Percentiles rank a stretch among this genome's conserved stretches.
Conservation (phyloP, 2,797 vertebrate species). For the Peromyscus melanophrys region DNA sequence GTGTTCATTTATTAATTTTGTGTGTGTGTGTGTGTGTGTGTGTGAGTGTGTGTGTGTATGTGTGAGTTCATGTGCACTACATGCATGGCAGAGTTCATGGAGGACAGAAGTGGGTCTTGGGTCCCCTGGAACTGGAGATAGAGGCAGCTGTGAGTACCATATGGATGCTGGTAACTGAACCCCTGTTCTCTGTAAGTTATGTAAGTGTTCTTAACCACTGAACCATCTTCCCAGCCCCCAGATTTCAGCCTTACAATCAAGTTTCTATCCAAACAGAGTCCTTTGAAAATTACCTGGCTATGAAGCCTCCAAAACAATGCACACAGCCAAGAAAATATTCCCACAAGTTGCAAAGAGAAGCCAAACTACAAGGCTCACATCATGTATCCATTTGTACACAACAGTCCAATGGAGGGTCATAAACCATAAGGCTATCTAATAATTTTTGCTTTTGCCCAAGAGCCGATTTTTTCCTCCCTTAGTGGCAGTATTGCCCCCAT, state of each 20-base stretch:
- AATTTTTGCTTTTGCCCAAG: background rate
- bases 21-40: background rate
- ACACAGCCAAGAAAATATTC: conserved; percentile 23
- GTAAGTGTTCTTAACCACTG: background rate
- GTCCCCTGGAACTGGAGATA: background rate
- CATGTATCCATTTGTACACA: background rate
- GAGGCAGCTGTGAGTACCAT: background rate
- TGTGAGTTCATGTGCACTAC: background rate
- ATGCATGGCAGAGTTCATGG: background rate
- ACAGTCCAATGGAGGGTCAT: background rate
- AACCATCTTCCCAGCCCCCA: background rate
- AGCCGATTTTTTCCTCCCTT: background rate
- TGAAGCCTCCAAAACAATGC: background rate
- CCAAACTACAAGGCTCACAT: conserved; percentile 26
- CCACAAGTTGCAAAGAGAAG: background rate
- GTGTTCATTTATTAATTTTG: background rate
- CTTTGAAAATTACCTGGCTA: conserved; percentile 25
- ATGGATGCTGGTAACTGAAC: background rate
- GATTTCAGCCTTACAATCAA: background rate
- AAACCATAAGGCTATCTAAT: background rate
- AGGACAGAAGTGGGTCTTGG: background rate
- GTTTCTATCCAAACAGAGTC: background rate
- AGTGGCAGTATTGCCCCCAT: background rate
- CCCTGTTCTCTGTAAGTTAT: background rate
- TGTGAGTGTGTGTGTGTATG: background rate